These are phyloP conservation scores for Callitettix versicolor DNA, from an alignment of 1,140 invertebrate species.

Conservation along the genomic window DNA sequence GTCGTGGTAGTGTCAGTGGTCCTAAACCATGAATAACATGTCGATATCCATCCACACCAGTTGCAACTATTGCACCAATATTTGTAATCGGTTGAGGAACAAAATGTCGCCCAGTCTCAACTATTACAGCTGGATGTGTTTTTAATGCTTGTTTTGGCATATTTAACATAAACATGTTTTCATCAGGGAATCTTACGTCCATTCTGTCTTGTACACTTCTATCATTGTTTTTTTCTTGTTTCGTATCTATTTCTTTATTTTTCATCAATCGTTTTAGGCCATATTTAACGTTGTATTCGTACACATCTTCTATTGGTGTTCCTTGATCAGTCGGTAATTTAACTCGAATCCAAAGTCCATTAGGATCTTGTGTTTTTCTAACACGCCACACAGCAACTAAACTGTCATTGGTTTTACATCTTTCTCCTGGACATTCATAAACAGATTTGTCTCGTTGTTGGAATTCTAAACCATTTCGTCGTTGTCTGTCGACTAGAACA, in stretches of 20 bases:
- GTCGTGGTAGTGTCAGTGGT: slow-evolving; percentile 7
- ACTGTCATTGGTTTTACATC: slow-evolving; percentile 7
- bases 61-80: slow-evolving; percentile 16
- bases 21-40: slow-evolving; percentile 26
- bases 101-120: background rate
- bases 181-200: background rate
- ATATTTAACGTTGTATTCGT: slow-evolving; percentile 17
- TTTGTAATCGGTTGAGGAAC: too few species aligned
- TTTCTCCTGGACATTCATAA: slow-evolving; percentile 4
- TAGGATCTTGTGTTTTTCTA: slow-evolving; percentile 11
- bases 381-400: slow-evolving; percentile 22
- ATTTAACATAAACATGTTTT: too few species aligned
- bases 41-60: slow-evolving; percentile 24
- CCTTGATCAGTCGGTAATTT: slow-evolving; percentile 15
- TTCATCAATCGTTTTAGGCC: slow-evolving; percentile 18
- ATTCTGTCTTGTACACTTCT: too few species aligned
- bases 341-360: slow-evolving; percentile 13
- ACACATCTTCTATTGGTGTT: slow-evolving; percentile 16
- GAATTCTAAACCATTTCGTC: slow-evolving; percentile 16
- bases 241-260: background rate
- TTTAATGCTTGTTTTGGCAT: background rate
- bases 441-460: slow-evolving; percentile 11
- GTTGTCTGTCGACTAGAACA: slow-evolving; percentile 7
- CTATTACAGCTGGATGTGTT: background rate
- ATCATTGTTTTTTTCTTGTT: background rate